Evolutionary conservation across 1,140 invertebrate genomes (phyloP).

Genomic region (Camponotus pennsylvanicus): DNA sequence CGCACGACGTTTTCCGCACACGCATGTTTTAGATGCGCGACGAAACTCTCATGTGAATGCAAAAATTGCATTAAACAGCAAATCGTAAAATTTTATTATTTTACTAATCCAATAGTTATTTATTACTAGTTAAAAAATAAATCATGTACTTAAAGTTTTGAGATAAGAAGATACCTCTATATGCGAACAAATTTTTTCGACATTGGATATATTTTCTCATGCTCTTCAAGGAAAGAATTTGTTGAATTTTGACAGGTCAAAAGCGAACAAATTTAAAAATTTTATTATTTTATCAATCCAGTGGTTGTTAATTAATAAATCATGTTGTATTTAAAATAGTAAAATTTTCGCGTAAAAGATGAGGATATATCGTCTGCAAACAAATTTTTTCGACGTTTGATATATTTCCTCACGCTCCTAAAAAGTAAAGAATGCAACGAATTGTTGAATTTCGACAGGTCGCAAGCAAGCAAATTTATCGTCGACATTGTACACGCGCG

Average conservation of each 20-base stretch:
- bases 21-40: background rate
- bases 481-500: background rate
- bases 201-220: no score
- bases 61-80: background rate
- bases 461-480: conserved; percentile 52
- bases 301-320: background rate
- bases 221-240: no score
- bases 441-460: conserved; percentile 12
- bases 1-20: background rate
- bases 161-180: no score
- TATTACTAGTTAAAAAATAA: background rate
- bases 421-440: background rate
- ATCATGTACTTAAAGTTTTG: background rate
- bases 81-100: background rate
- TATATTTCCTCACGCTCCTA: background rate
- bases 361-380: background rate
- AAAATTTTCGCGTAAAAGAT: background rate
- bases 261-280: background rate
- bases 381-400: background rate
- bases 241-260: no score
- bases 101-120: background rate
- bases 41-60: background rate
- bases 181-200: no score
- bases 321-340: background rate
- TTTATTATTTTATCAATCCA: background rate